Evolutionary conservation across 2,797 vertebrate genomes (phyloP).

Genomic region (Adrianichthys oophorus): DNA sequence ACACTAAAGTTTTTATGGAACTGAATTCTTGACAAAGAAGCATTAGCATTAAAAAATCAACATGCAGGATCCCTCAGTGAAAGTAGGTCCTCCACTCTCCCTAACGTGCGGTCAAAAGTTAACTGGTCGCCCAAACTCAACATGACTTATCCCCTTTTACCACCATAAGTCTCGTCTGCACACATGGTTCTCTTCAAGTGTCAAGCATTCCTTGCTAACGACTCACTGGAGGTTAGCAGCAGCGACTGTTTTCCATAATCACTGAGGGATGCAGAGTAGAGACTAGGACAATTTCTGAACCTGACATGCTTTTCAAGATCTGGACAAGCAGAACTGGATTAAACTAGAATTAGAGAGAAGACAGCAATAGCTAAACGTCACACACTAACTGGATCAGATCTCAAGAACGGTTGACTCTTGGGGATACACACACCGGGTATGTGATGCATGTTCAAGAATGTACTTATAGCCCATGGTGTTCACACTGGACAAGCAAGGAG

Average conservation of each 20-base stretch:
- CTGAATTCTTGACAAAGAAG: no score
- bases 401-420: not conserved
- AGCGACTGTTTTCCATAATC: slow-evolving; percentile 59
- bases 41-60: not conserved
- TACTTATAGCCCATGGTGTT: no score
- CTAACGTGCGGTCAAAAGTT: slow-evolving; percentile 20
- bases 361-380: not conserved
- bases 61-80: not conserved
- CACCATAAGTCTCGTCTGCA: slow-evolving; percentile 50
- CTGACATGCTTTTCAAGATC: slow-evolving; percentile 43
- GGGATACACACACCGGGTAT: no score
- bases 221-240: slow-evolving; percentile 62
- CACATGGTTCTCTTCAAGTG: slow-evolving; percentile 64
- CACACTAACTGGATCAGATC: no score
- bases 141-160: slow-evolving; percentile 51
- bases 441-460: no score
- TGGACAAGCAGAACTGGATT: slow-evolving; percentile 36
- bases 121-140: slow-evolving; percentile 38
- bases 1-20: no score
- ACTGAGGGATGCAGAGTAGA: slow-evolving; percentile 42
- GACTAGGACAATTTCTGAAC: slow-evolving; percentile 29
- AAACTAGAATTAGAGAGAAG: not conserved
- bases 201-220: slow-evolving; percentile 57
- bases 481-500: no score
- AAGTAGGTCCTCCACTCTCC: not conserved